These are phyloP conservation scores for Alosa alosa DNA, from an alignment of 2,113 vertebrate species.

Conservation along the genomic window DNA sequence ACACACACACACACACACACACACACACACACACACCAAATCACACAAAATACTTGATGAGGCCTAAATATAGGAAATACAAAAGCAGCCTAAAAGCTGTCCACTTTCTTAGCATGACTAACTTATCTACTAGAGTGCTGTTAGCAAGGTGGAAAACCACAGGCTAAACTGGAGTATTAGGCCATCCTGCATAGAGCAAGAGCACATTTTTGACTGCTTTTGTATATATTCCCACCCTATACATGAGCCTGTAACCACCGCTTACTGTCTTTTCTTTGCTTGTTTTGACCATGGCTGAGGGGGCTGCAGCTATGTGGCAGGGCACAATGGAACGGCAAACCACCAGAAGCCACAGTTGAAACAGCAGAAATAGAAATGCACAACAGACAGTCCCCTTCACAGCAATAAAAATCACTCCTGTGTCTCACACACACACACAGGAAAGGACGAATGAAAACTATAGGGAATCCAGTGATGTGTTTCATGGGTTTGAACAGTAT, in stretches of 20 bases:
- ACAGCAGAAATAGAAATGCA: background rate
- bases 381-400: background rate
- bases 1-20: conserved; percentile 2
- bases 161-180: background rate
- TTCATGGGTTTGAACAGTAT: background rate
- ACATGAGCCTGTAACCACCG: background rate
- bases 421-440: background rate
- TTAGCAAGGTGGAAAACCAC: background rate
- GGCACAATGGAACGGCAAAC: background rate
- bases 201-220: background rate
- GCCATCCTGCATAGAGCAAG: background rate
- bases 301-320: background rate
- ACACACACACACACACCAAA: background rate
- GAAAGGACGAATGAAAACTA: background rate
- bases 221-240: background rate
- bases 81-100: background rate
- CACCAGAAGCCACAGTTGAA: background rate
- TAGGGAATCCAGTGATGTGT: background rate
- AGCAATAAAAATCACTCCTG: background rate
- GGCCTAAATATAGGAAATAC: background rate
- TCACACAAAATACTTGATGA: background rate
- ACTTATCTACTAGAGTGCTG: background rate
- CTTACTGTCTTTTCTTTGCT: background rate
- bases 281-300: background rate
- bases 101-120: background rate